Percentiles rank a stretch among this genome's conserved stretches.
phyloP scores from a whole-genome alignment of 2,113 vertebrate genomes.

The Pterophyllum scalare region DNA sequence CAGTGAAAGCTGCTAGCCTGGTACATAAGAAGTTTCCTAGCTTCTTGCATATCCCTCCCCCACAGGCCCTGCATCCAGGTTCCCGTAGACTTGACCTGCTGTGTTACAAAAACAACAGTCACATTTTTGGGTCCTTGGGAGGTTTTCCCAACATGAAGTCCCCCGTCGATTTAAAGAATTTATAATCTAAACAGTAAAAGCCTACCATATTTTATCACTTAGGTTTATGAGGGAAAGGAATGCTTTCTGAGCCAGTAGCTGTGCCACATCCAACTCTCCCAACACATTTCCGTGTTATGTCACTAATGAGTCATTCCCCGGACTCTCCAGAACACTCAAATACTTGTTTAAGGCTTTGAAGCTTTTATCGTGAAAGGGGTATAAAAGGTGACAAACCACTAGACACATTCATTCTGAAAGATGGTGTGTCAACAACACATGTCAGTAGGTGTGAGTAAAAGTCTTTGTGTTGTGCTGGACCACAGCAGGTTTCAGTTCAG shows the following conservation, averaged over 20 bases:
- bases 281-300: neutral
- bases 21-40: neutral
- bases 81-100: neutral
- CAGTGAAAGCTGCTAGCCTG: too few species aligned
- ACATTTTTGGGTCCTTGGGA: neutral
- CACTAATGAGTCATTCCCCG: neutral
- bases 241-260: neutral
- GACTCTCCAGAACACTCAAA: neutral
- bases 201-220: neutral
- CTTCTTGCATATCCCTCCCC: neutral
- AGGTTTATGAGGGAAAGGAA: neutral
- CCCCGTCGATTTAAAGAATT: rapidly evolving
- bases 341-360: neutral
- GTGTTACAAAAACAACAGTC: neutral
- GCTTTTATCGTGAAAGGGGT: neutral
- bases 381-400: neutral
- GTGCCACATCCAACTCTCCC: neutral
- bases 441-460: neutral
- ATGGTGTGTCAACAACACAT: neutral
- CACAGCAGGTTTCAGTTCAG: neutral
- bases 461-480: neutral
- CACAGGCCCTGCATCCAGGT: neutral
- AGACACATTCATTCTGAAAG: too few species aligned
- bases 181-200: neutral
- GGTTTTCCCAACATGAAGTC: neutral